Conservation (phyloP, 2,113 vertebrate genomes). For the Hylia prasina region DNA sequence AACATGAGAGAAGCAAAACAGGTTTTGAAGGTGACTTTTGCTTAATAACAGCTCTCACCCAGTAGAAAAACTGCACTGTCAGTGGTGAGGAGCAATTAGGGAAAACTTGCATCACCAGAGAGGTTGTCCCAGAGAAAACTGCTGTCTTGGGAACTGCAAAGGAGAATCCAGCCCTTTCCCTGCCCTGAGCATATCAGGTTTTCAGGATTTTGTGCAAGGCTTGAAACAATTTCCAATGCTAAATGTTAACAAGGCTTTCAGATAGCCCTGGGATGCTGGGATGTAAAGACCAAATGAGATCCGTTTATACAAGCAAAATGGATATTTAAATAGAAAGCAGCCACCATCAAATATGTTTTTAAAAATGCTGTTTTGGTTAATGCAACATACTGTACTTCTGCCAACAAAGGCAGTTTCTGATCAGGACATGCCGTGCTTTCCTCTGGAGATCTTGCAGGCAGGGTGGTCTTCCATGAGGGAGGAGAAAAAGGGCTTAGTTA, state of each 20-base stretch:
- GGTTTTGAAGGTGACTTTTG: background rate
- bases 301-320: conserved; percentile 62
- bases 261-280: conserved; percentile 32
- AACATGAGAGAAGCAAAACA: background rate
- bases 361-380: conserved; percentile 66
- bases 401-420: conserved; percentile 70
- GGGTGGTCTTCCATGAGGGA: conserved; percentile 68
- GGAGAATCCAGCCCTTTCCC: background rate
- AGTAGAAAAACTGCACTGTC: background rate
- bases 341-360: conserved; percentile 56
- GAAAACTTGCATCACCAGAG: background rate
- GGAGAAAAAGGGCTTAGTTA: conserved; percentile 59
- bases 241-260: conserved; percentile 50
- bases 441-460: conserved; percentile 56
- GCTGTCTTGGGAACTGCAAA: background rate
- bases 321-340: conserved; percentile 71
- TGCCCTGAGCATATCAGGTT: background rate
- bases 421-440: conserved; percentile 39
- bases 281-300: conserved; percentile 41
- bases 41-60: background rate
- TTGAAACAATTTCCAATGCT: conserved; percentile 61
- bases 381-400: conserved; percentile 50
- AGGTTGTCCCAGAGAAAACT: background rate
- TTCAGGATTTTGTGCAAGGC: conserved; percentile 37
- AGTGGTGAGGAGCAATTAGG: background rate